These are phyloP conservation scores for Aelia acuminata DNA, from an alignment of 2,888 invertebrate genomes.

Conservation along the genomic window DNA sequence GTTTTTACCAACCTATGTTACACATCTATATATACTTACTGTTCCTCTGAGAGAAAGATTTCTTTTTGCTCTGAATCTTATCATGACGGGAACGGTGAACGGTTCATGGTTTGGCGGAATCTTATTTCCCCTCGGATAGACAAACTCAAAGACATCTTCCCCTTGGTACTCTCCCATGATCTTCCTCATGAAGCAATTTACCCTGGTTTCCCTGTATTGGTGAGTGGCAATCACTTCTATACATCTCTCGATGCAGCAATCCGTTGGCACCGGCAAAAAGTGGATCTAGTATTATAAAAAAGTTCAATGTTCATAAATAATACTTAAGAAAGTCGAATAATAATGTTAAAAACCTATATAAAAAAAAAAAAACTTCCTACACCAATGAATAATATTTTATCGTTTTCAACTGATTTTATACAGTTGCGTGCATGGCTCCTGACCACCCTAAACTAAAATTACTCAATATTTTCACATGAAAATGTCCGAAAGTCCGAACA, in stretches of 20 bases:
- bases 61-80: conserved; percentile 61
- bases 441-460: too few relatives aligned
- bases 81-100: conserved; percentile 57
- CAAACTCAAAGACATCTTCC: conserved; percentile 55
- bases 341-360: too few relatives aligned
- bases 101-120: conserved; percentile 65
- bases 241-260: conserved; percentile 65
- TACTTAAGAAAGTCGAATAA: too few relatives aligned
- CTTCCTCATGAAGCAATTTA: conserved; percentile 24
- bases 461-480: too few relatives aligned
- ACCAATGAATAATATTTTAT: too few relatives aligned
- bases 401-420: too few relatives aligned
- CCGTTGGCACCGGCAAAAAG: conserved; percentile 68
- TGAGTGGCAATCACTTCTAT: conserved; percentile 63
- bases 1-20: too few relatives aligned
- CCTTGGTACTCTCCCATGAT: conserved; percentile 53
- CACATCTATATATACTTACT: conserved; percentile 11
- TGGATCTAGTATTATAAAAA: conserved; percentile 67
- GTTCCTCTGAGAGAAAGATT: conserved; percentile 39
- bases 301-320: too few relatives aligned
- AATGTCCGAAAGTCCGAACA: too few relatives aligned
- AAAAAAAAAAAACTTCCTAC: too few relatives aligned
- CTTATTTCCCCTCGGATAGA: conserved; percentile 63
- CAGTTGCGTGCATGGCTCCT: too few relatives aligned
- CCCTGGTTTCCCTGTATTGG: conserved; percentile 60